A percentile compares a stretch with the other conserved stretches of the same genome.
Conservation (phyloP, 2,113 vertebrate genomes). For the Laterallus jamaicensis region DNA sequence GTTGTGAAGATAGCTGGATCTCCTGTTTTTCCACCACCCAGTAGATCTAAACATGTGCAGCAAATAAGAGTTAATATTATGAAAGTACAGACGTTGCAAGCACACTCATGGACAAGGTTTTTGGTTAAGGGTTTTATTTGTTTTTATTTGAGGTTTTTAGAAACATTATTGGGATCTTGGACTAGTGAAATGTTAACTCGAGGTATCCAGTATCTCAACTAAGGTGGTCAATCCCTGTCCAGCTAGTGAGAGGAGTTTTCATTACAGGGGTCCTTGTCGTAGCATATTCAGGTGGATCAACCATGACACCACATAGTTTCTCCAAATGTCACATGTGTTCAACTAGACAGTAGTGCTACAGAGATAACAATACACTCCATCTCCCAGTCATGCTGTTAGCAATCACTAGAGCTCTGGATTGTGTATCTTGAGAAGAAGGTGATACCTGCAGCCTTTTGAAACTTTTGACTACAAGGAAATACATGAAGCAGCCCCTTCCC, state of each 20-base stretch:
- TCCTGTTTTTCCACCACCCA: background rate
- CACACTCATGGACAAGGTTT: rapidly evolving
- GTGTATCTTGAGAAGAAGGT: background rate
- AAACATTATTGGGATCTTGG: background rate
- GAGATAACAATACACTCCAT: background rate
- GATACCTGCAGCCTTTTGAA: background rate
- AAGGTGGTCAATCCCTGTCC: background rate
- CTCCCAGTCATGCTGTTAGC: rapidly evolving
- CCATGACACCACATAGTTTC: rapidly evolving
- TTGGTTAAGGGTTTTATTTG: no score
- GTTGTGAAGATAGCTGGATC: background rate
- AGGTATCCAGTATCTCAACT: rapidly evolving
- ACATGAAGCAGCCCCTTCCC: background rate
- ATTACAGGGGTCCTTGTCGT: background rate
- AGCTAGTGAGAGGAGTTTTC: background rate
- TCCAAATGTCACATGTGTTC: background rate
- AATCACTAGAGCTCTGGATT: background rate
- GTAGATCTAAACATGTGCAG: background rate
- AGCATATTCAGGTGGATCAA: background rate
- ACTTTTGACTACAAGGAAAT: background rate
- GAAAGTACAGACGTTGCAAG: background rate
- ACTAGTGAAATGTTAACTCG: rapidly evolving
- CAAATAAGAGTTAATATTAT: background rate
- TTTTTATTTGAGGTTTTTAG: no score
- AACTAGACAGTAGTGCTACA: background rate